Evolutionary conservation across 2,888 invertebrate species (phyloP), one percentile per base, ranked within the genome.

Genomic region (Ernsta delagoae): DNA sequence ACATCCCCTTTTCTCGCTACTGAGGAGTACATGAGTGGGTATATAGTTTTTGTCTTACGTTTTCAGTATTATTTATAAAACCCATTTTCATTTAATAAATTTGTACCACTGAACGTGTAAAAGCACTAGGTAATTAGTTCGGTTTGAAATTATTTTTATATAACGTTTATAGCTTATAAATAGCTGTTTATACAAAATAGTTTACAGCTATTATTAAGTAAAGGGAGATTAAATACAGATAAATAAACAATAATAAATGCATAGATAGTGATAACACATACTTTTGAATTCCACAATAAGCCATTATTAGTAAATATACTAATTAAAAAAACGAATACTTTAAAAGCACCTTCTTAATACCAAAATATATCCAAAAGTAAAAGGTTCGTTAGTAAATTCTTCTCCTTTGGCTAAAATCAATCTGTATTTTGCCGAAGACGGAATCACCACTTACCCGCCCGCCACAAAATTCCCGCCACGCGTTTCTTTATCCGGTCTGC

Each of bases 401-500:
- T 31, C 31, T 63, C 59, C 12, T n/a, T 50, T 41, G 4, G 50
- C 41, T 63, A 65, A 59, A 70, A 56, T 70, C 65, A 67, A 70
- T 72, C 70, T 67, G 67, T 72, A 68, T 71, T 72, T 68, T 57
- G 56, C 43, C 54, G 59, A 54, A 64, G 48, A 70, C 66, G 62
- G 64, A 72, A 67, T 66, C 68, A 72, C 71, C 71, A 70, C 67
- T 65, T 57, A 70, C 70, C 71, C 73, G 50, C 63, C 70, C 65
- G 66, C 73, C 72, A 71, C 71, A 60, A 70, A 74, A 73, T 74
- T 75, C 70, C 69, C 71, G 71, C 71, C 72, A 65, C 71, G 70
- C 71, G 68, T 70, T 73, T 72, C 76, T 78, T 76, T 77, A 74
- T 72, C 70, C 68, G 70, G 71, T 70, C 72, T 78, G 79, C 82